Evolutionary conservation across 2,797 vertebrate genomes (phyloP).

Genomic region (Allobates femoralis): DNA sequence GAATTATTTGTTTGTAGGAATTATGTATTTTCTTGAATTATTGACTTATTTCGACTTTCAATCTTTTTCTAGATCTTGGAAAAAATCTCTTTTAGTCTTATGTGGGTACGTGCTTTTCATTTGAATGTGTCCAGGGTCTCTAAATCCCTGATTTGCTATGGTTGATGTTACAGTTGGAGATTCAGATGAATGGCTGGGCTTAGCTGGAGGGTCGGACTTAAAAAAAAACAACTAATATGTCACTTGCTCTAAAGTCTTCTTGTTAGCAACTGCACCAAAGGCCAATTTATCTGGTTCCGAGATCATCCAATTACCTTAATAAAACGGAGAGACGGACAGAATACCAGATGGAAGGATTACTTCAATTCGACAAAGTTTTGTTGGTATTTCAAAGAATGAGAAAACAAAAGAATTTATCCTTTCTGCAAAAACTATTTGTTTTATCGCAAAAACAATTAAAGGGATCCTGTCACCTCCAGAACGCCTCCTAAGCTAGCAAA

Average conservation of each 20-base stretch:
- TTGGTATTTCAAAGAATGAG: slow-evolving; percentile 44
- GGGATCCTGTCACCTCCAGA: no score
- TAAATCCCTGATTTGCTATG: slow-evolving; percentile 64
- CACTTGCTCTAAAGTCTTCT: slow-evolving; percentile 61
- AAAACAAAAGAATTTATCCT: slow-evolving; percentile 19
- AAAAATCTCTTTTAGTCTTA: slow-evolving; percentile 61
- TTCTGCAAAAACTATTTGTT: background rate
- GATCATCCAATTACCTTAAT: slow-evolving; percentile 67
- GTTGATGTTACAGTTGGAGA: slow-evolving; percentile 68
- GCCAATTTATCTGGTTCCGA: slow-evolving; percentile 67
- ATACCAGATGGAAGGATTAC: slow-evolving; percentile 48
- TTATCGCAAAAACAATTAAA: background rate
- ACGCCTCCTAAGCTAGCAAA: no score
- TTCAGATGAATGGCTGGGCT: slow-evolving; percentile 69
- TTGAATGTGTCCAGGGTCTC: slow-evolving; percentile 52
- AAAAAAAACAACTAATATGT: slow-evolving; percentile 59
- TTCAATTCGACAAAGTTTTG: slow-evolving; percentile 53
- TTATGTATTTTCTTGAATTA: slow-evolving; percentile 70
- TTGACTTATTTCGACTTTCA: slow-evolving; percentile 68
- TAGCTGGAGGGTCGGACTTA: slow-evolving; percentile 70
- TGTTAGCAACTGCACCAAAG: slow-evolving; percentile 69
- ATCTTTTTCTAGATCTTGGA: slow-evolving; percentile 66
- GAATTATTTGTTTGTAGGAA: slow-evolving; percentile 65
- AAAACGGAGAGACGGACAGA: slow-evolving; percentile 51
- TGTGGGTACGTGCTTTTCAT: slow-evolving; percentile 58